These are phyloP conservation scores for Protodeltote pygarga DNA, from an alignment of 2,888 invertebrate genomes.

Conservation along the genomic window DNA sequence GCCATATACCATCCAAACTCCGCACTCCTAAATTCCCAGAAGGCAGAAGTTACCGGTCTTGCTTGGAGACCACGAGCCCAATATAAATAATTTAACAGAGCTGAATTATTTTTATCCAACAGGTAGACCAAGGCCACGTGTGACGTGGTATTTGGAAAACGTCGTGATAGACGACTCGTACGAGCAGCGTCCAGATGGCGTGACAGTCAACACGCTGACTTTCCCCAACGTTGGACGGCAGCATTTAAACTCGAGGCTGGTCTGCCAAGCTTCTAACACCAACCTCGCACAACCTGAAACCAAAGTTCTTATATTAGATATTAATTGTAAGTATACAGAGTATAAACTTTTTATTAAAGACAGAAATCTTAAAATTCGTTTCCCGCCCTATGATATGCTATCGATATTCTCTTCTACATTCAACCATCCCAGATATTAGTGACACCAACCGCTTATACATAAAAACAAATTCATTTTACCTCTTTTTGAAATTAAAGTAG, in stretches of 20 bases:
- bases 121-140: constrained; percentile 92
- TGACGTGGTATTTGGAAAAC: constrained; percentile 95
- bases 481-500: too few relatives aligned
- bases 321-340: constrained; percentile 93
- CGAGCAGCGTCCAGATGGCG: constrained; percentile 89
- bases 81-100: neutral
- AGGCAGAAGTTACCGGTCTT: too few relatives aligned
- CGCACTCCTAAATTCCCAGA: too few relatives aligned
- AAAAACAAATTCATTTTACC: too few relatives aligned
- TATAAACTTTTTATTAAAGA: too few relatives aligned
- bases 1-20: too few relatives aligned
- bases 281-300: constrained; percentile 92
- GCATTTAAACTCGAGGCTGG: constrained; percentile 93
- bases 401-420: too few relatives aligned
- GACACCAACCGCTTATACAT: too few relatives aligned
- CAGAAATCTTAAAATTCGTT: too few relatives aligned
- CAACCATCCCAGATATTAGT: too few relatives aligned
- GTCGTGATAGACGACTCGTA: constrained; percentile 94
- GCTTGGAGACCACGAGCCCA: too few relatives aligned
- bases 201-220: constrained; percentile 92
- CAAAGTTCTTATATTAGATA: constrained; percentile 92
- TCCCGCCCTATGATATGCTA: too few relatives aligned
- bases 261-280: constrained; percentile 96
- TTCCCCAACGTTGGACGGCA: constrained; percentile 93
- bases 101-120: constrained; percentile 28